These are phyloP conservation scores for Myiopsitta monachus DNA, from an alignment of 2,113 vertebrate species.

Conservation along the genomic window DNA sequence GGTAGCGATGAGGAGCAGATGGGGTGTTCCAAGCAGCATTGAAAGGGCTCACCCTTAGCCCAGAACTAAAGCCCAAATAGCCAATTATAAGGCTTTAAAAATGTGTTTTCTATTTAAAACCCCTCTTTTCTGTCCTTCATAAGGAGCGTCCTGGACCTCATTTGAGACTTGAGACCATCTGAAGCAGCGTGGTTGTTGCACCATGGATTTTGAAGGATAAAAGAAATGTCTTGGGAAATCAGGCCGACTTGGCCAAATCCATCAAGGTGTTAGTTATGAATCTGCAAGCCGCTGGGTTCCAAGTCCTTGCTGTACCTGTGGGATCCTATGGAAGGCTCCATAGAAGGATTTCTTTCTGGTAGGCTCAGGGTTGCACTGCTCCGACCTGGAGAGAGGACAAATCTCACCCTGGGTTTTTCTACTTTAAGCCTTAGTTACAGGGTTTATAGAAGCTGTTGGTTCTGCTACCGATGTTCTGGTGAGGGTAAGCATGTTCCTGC, in stretches of 20 bases:
- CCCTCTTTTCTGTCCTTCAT: not conserved
- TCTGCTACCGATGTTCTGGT: not conserved
- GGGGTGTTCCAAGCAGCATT: not conserved
- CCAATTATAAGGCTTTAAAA: not conserved
- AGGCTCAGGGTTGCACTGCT: not conserved
- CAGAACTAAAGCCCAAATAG: not conserved
- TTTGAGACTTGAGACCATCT: not conserved
- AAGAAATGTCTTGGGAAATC: not conserved
- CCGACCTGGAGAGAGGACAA: not conserved
- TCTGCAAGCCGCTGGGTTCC: not conserved
- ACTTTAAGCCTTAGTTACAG: not conserved
- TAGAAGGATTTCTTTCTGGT: not conserved
- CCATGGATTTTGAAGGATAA: rapidly evolving
- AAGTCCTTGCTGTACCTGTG: not conserved
- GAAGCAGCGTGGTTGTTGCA: not conserved
- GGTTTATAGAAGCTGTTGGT: not conserved
- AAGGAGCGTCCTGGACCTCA: not conserved
- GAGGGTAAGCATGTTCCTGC: not conserved
- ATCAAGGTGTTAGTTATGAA: not conserved
- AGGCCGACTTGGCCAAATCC: not conserved
- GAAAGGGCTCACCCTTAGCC: not conserved
- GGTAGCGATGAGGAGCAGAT: not conserved
- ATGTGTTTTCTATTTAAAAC: not conserved
- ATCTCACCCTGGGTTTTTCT: not conserved
- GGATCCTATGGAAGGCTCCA: not conserved